These are phyloP conservation scores for Phytoseiulus persimilis DNA, from an alignment of 2,888 invertebrate genomes.

Conservation along the genomic window DNA sequence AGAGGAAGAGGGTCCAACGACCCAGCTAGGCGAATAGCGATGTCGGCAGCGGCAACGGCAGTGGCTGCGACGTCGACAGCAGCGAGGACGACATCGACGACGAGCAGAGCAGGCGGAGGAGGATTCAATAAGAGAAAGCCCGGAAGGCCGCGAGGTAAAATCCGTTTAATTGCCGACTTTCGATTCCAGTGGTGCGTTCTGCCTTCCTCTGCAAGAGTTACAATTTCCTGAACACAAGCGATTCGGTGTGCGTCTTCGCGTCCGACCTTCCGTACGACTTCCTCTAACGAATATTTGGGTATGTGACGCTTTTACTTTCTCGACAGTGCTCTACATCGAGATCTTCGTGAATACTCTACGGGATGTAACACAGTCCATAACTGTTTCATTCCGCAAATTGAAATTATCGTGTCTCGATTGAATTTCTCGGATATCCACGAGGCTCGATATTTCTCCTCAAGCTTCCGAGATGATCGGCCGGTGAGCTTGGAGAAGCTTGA, in stretches of 20 bases:
- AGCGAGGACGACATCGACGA: neutral
- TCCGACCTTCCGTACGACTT: neutral
- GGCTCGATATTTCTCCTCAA: no score
- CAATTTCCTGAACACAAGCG: neutral
- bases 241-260: neutral
- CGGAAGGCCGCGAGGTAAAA: constrained; percentile 5
- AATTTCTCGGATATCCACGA: no score
- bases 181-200: neutral
- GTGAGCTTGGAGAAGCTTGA: no score
- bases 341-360: no score
- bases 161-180: neutral
- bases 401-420: no score
- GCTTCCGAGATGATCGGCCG: no score
- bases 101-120: neutral
- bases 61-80: neutral
- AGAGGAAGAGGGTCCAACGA: neutral
- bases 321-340: neutral
- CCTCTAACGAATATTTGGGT: neutral
- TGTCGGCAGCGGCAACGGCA: neutral
- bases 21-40: neutral
- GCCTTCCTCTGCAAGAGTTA: neutral
- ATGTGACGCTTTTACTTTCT: neutral
- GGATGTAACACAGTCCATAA: neutral
- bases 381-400: no score
- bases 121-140: neutral